phyloP scores from a whole-genome alignment of 30 jellyfish, hydroid and myxozoan genomes.

The Clytia hemisphaerica region DNA sequence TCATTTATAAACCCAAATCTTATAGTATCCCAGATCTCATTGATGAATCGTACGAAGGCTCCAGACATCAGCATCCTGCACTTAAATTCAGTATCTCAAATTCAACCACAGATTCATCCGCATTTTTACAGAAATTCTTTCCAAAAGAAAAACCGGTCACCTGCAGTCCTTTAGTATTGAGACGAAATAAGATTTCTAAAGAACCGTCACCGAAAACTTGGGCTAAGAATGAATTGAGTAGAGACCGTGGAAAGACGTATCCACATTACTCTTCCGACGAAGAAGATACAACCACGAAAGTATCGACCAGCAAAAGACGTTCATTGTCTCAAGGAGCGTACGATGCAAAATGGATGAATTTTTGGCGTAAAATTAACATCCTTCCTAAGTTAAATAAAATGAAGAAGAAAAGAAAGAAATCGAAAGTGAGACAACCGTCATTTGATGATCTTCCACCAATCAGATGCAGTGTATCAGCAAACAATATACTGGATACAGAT shows the following conservation, averaged over 20 bases:
- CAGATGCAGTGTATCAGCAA: background rate
- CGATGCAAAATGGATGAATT: background rate
- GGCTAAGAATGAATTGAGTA: background rate
- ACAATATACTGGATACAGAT: background rate
- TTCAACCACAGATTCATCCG: background rate
- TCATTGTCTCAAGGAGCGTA: background rate
- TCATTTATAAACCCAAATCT: conserved; percentile 8
- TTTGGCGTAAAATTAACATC: background rate
- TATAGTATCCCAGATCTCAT: conserved; percentile 5
- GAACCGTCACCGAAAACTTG: background rate
- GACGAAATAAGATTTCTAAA: background rate
- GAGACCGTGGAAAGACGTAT: background rate
- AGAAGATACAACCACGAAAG: background rate
- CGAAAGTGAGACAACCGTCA: background rate
- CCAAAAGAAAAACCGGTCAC: background rate
- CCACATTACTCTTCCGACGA: background rate
- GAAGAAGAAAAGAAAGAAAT: background rate
- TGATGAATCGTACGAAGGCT: background rate
- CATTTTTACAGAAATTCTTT: background rate
- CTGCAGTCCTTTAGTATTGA: conserved; percentile 7
- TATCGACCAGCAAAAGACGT: background rate
- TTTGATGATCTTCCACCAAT: background rate
- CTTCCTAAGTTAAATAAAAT: background rate
- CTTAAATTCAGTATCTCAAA: background rate
- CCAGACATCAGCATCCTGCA: conserved; percentile 5